These are phyloP conservation scores for Gallirallus australis DNA, from an alignment of 2,797 vertebrate species.

Conservation along the genomic window DNA sequence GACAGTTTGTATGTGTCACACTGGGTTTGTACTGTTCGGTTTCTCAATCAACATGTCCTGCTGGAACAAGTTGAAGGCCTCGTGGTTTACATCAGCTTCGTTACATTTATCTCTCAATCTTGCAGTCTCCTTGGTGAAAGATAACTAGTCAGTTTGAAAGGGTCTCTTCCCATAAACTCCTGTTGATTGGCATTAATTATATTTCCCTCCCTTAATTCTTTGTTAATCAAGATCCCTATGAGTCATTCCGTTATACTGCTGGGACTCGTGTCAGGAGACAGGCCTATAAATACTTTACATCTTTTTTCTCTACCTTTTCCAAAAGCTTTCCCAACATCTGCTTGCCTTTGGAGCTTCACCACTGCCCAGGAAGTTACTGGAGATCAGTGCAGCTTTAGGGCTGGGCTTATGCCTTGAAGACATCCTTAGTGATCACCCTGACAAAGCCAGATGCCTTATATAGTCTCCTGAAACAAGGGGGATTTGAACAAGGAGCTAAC, in stretches of 20 bases:
- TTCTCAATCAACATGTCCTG: slow-evolving; percentile 13
- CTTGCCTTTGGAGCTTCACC: not conserved
- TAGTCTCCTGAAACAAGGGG: not conserved
- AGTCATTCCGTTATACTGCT: slow-evolving; percentile 53
- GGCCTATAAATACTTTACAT: slow-evolving; percentile 30
- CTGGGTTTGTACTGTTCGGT: not conserved
- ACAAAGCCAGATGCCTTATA: not conserved
- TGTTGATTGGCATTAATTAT: slow-evolving; percentile 58
- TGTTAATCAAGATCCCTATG: slow-evolving; percentile 37
- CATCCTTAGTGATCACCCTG: not conserved
- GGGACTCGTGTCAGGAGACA: not conserved
- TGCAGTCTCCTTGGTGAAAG: slow-evolving; percentile 1
- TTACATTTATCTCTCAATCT: slow-evolving; percentile 3
- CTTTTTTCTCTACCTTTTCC: slow-evolving; percentile 15
- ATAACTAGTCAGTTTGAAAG: slow-evolving; percentile 32
- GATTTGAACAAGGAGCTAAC: not conserved
- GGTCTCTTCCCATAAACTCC: slow-evolving; percentile 42
- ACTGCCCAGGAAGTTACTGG: not conserved
- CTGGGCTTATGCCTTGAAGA: not conserved
- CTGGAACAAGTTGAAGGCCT: slow-evolving; percentile 23
- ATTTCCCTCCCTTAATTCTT: slow-evolving; percentile 55
- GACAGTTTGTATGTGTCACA: not conserved
- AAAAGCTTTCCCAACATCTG: not conserved
- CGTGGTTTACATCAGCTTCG: not conserved
- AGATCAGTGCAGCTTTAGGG: not conserved